Percentiles rank a stretch among this genome's conserved stretches.
phyloP scores from a whole-genome alignment of 2,797 vertebrate genomes.

The Amblyopsis hoosieri region DNA sequence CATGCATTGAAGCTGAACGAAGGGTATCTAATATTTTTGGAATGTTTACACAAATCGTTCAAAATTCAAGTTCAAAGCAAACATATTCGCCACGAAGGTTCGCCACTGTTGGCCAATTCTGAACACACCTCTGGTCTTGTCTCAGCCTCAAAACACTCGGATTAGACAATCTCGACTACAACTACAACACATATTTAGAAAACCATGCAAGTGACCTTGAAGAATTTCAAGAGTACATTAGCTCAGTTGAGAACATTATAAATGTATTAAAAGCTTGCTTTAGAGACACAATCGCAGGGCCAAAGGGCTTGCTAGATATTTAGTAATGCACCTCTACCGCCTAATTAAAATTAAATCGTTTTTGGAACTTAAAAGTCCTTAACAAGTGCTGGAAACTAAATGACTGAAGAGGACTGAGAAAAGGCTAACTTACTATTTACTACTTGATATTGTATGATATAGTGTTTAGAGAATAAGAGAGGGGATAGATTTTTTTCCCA shows the following conservation, averaged over 20 bases:
- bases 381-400: conserved; percentile 19
- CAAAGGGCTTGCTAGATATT: conserved; percentile 4
- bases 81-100: no score
- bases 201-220: conserved; percentile 26
- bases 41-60: no score
- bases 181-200: conserved; percentile 10
- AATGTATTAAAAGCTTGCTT: conserved; percentile 38
- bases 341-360: conserved; percentile 28
- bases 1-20: no score
- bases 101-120: no score
- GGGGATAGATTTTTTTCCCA: not conserved
- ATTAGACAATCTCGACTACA: no score
- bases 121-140: no score
- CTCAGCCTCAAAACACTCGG: no score
- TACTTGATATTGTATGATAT: conserved; percentile 5
- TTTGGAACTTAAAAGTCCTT: conserved; percentile 18
- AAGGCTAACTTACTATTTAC: not conserved
- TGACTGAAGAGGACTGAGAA: conserved; percentile 3
- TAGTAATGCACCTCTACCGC: conserved; percentile 15
- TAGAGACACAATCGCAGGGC: conserved; percentile 26
- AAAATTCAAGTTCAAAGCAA: no score
- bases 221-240: conserved; percentile 20
- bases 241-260: conserved; percentile 34
- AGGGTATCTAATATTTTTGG: no score
- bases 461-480: conserved; percentile 11